Conservation (phyloP, 2,113 vertebrate genomes). For the Oophaga pumilio region DNA sequence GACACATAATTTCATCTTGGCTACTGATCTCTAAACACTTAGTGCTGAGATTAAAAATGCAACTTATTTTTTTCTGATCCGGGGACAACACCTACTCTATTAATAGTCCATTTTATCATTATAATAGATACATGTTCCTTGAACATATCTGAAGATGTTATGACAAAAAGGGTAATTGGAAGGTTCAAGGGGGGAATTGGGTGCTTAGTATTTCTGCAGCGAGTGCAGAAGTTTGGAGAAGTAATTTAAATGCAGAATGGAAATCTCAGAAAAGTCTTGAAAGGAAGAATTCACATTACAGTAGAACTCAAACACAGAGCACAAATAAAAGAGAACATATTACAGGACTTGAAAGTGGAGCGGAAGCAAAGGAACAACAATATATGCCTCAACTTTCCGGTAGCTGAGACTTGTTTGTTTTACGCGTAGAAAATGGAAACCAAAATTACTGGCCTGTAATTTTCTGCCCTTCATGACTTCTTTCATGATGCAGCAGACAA, state of each 20-base stretch:
- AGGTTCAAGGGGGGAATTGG: conserved; percentile 29
- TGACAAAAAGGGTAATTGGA: conserved; percentile 19
- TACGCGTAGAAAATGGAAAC: neutral
- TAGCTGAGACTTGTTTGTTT: conserved; percentile 23
- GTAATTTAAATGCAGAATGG: conserved; percentile 49
- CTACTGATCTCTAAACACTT: conserved; percentile 30
- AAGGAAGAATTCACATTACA: conserved; percentile 20
- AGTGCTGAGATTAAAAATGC: neutral
- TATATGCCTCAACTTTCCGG: conserved; percentile 25
- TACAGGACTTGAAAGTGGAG: neutral
- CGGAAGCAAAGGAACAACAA: conserved; percentile 15
- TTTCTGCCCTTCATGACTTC: conserved; percentile 14
- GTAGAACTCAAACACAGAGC: neutral
- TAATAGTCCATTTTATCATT: conserved; percentile 45
- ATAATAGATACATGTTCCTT: conserved; percentile 7
- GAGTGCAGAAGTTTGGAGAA: conserved; percentile 24
- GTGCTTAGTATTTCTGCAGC: conserved; percentile 19
- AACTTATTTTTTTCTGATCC: conserved; percentile 9
- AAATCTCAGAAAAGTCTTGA: conserved; percentile 32
- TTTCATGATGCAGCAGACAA: neutral
- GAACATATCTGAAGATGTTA: conserved; percentile 22
- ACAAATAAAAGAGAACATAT: conserved; percentile 23
- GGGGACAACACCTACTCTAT: neutral
- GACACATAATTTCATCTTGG: conserved; percentile 37
- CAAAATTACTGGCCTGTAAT: neutral